A percentile compares a stretch with the other conserved stretches of the same genome.
These are phyloP conservation scores for Eospalax fontanierii DNA, from an alignment of 2,797 vertebrate genomes.

Conservation along the genomic window DNA sequence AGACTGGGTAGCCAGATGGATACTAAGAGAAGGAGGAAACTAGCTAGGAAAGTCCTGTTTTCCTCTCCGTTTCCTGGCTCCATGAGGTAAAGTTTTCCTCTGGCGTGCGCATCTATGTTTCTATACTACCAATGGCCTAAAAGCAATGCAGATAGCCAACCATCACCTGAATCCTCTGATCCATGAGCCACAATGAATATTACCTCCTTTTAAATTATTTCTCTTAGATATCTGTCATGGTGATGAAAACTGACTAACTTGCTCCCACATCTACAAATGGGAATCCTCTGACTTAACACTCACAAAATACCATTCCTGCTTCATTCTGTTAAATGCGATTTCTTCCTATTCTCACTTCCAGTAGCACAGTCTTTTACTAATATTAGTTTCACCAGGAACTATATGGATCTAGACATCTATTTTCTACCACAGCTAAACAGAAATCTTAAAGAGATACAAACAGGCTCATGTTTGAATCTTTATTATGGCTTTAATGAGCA, in stretches of 20 bases:
- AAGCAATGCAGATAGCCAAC: neutral
- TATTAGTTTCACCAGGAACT: neutral
- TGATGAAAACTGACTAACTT: neutral
- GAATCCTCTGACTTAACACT: neutral
- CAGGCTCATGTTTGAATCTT: conserved; percentile 27
- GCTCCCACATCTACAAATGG: neutral
- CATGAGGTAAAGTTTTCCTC: neutral
- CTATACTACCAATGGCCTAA: neutral
- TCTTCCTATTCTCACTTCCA: too few relatives aligned
- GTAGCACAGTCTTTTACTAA: too few relatives aligned
- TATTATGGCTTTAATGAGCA: neutral
- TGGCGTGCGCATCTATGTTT: neutral
- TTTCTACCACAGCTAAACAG: neutral
- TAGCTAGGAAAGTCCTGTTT: neutral
- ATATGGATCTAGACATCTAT: neutral
- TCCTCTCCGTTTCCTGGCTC: neutral
- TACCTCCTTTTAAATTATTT: too few relatives aligned
- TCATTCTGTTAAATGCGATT: too few relatives aligned
- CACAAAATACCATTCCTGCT: too few relatives aligned
- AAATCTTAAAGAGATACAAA: neutral
- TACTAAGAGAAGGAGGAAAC: neutral
- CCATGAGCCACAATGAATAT: neutral
- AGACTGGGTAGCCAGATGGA: neutral
- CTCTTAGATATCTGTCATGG: neutral
- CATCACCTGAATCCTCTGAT: neutral